A percentile compares a stretch with the other conserved stretches of the same genome.
Conservation (phyloP, 2,113 vertebrate genomes). For the Bos javanicus region DNA sequence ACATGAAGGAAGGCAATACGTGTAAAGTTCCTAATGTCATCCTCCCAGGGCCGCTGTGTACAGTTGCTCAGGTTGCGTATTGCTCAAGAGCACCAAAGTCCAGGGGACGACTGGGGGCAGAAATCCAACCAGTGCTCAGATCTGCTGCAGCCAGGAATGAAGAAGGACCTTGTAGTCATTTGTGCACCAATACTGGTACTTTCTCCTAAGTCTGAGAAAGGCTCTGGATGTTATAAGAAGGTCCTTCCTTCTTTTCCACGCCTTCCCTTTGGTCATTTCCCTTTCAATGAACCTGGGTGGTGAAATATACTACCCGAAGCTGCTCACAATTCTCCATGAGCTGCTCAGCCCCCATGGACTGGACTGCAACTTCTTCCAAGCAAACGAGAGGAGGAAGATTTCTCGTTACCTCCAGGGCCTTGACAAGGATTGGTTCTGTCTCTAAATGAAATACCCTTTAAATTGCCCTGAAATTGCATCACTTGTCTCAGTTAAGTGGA, state of each 20-base stretch:
- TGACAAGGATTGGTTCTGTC: slow-evolving; percentile 51
- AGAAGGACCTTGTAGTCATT: background rate
- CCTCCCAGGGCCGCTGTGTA: background rate
- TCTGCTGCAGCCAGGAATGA: background rate
- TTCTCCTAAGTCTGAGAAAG: background rate
- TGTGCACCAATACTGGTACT: background rate
- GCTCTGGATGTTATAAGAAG: background rate
- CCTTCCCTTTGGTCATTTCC: background rate
- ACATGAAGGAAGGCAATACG: background rate
- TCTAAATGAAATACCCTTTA: slow-evolving; percentile 77
- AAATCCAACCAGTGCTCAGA: background rate
- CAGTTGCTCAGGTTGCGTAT: background rate
- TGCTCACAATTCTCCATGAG: fast-evolving
- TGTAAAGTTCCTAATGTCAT: background rate
- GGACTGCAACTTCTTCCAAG: background rate
- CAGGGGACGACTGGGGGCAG: fast-evolving
- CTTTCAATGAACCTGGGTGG: background rate
- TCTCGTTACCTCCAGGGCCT: slow-evolving; percentile 45
- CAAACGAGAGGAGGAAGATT: slow-evolving; percentile 43
- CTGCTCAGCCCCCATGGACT: too few relatives aligned
- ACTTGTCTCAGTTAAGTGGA: slow-evolving; percentile 74
- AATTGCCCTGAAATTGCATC: slow-evolving; percentile 76
- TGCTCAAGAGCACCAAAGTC: background rate
- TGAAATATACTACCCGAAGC: background rate
- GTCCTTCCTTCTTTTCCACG: background rate